Evolutionary conservation across 2,113 vertebrate genomes (phyloP).

Genomic region (Nanger granti): DNA sequence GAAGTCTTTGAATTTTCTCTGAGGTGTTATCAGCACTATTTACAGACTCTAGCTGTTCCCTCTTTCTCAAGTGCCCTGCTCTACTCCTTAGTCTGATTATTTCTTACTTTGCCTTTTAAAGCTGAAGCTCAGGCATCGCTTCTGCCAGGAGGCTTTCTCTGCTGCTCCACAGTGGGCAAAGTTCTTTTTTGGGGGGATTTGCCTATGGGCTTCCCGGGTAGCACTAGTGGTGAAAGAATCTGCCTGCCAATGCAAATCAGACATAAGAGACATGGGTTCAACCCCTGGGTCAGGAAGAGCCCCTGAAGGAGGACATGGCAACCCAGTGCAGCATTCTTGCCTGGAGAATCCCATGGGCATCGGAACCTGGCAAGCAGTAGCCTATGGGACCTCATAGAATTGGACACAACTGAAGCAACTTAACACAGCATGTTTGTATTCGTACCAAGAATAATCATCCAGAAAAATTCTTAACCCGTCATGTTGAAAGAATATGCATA

Average conservation of each 20-base stretch:
- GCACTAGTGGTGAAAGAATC: neutral
- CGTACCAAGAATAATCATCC: neutral
- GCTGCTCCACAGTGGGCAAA: neutral
- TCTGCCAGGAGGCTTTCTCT: neutral
- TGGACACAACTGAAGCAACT: neutral
- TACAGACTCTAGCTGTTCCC: neutral
- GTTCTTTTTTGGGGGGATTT: neutral
- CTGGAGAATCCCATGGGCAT: neutral
- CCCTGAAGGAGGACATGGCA: neutral
- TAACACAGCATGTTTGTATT: neutral
- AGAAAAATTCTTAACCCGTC: neutral
- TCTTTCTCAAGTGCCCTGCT: neutral
- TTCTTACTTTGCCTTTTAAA: neutral
- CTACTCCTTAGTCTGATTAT: neutral
- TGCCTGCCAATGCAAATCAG: neutral
- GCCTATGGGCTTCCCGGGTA: neutral
- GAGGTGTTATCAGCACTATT: neutral
- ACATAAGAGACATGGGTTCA: neutral
- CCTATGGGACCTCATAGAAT: neutral
- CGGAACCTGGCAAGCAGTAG: neutral
- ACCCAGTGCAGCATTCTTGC: neutral
- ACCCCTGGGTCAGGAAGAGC: neutral
- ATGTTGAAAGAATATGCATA: neutral
- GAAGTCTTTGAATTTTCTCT: neutral
- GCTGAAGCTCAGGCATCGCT: neutral